phyloP scores from a whole-genome alignment of 1,140 invertebrate species.

The Pollicipes pollicipes region DNA sequence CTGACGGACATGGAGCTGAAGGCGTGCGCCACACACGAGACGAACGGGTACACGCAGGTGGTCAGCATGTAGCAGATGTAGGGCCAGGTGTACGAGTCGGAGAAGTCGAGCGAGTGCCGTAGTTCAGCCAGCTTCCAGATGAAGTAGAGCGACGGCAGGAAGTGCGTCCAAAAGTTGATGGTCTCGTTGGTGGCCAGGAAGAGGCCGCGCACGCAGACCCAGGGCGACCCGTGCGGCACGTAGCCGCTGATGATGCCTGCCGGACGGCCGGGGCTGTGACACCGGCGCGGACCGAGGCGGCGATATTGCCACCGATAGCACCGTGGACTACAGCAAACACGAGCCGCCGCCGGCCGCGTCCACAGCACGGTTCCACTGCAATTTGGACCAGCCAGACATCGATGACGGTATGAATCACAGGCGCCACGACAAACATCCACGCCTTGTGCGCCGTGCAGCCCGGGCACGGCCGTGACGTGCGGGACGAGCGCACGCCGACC shows the following conservation, averaged over 20 bases:
- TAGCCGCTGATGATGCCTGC: neutral
- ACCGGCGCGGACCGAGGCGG: too few species aligned
- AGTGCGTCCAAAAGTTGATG: slow-evolving; percentile 36
- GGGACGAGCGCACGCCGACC: too few species aligned
- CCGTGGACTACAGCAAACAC: too few species aligned
- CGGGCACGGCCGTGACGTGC: too few species aligned
- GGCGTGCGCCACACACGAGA: slow-evolving; percentile 31
- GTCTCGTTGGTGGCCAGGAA: slow-evolving; percentile 35
- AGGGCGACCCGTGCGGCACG: neutral
- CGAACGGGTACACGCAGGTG: slow-evolving; percentile 29
- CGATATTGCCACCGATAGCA: too few species aligned
- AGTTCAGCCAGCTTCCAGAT: slow-evolving; percentile 22
- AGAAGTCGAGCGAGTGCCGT: slow-evolving; percentile 23
- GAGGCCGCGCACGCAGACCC: slow-evolving; percentile 14
- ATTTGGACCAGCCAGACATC: too few species aligned
- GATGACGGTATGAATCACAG: too few species aligned
- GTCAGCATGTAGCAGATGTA: slow-evolving; percentile 29
- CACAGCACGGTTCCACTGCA: too few species aligned
- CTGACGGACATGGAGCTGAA: slow-evolving; percentile 31
- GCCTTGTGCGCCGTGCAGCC: too few species aligned
- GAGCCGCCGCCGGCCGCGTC: too few species aligned
- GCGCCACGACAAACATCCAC: too few species aligned
- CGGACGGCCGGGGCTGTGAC: slow-evolving; percentile 9
- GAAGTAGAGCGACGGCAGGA: slow-evolving; percentile 32
- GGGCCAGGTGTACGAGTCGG: slow-evolving; percentile 28